Conservation (phyloP, 2,888 invertebrate genomes). For the Empis livida region DNA sequence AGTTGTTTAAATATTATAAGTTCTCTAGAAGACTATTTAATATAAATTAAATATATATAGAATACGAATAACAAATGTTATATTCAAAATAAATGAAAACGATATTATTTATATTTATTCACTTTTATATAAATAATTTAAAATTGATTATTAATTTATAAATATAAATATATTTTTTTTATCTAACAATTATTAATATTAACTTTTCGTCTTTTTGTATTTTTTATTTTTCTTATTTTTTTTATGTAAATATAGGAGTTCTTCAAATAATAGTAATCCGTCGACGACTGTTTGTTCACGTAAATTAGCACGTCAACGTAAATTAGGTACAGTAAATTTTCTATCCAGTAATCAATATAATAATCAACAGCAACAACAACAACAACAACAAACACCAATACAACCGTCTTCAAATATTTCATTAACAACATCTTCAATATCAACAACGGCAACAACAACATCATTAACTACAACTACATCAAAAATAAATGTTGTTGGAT, state of each 20-base stretch:
- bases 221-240: not conserved
- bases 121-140: too few relatives aligned
- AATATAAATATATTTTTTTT: not conserved
- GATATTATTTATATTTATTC: not conserved
- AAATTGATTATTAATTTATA: too few relatives aligned
- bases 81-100: not conserved
- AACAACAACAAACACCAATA: not conserved
- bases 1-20: too few relatives aligned
- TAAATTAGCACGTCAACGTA: constrained; percentile 7
- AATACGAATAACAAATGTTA: too few relatives aligned
- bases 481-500: not conserved
- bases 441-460: not conserved
- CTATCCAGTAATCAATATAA: not conserved
- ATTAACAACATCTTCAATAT: not conserved
- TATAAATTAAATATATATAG: too few relatives aligned
- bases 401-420: not conserved
- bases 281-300: constrained; percentile 6
- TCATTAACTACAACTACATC: not conserved
- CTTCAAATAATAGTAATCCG: constrained; percentile 1
- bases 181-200: not conserved
- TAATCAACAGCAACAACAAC: not conserved
- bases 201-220: not conserved
- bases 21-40: too few relatives aligned
- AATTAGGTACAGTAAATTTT: constrained; percentile 7
- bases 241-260: constrained; percentile 5